phyloP scores from a whole-genome alignment of 2,113 vertebrate species.

The Trematocara marginatum region DNA sequence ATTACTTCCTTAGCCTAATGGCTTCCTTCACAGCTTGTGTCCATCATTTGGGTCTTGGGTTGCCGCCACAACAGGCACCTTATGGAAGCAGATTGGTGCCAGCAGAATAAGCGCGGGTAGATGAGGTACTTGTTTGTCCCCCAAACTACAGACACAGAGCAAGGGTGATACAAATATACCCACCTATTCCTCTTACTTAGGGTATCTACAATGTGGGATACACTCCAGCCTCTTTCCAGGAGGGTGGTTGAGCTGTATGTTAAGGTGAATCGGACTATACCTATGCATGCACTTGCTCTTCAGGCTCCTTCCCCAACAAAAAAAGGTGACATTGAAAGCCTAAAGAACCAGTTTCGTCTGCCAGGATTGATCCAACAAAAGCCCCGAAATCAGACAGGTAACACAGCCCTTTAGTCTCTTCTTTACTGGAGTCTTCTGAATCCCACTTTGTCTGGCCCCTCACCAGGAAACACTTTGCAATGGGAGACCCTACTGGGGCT shows the following conservation, averaged over 20 bases:
- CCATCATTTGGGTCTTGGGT: neutral
- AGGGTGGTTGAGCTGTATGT: neutral
- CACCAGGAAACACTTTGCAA: neutral
- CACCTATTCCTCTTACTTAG: fast-evolving
- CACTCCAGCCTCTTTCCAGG: neutral
- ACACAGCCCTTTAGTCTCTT: neutral
- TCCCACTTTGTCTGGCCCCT: neutral
- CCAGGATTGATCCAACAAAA: neutral
- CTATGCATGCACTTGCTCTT: neutral
- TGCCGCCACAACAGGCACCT: neutral
- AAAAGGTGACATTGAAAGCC: neutral
- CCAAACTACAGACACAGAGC: fast-evolving
- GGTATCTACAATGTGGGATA: neutral
- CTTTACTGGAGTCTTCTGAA: neutral
- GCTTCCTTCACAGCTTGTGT: neutral
- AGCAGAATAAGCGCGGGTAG: fast-evolving
- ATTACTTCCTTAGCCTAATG: neutral
- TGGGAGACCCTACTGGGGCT: fast-evolving
- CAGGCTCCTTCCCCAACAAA: neutral
- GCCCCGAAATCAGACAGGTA: fast-evolving
- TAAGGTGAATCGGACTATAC: neutral
- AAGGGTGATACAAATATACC: neutral
- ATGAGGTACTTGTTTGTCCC: neutral
- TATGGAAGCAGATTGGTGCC: neutral
- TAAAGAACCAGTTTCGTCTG: neutral